A percentile compares a stretch with the other conserved stretches of the same genome.
These are phyloP conservation scores for Anagrus nilaparvatae DNA, from an alignment of 1,140 invertebrate genomes.

Conservation along the genomic window DNA sequence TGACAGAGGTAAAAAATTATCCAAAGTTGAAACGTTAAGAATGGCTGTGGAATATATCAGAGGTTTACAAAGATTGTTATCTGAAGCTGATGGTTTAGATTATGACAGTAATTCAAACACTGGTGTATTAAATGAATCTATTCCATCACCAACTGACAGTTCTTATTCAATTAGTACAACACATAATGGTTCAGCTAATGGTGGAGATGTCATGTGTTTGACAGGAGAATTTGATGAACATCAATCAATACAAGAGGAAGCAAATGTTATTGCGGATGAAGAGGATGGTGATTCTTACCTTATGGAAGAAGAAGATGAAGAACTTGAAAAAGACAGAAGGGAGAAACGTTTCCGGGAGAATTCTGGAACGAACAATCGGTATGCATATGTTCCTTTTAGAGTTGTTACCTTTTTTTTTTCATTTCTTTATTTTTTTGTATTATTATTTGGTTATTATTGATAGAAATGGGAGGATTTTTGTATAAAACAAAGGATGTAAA, in stretches of 20 bases:
- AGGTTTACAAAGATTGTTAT: slow-evolving; percentile 68
- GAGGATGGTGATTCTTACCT: slow-evolving; percentile 22
- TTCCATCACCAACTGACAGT: slow-evolving; percentile 32
- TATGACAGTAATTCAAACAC: slow-evolving; percentile 22
- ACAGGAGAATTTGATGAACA: slow-evolving; percentile 26
- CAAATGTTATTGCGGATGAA: slow-evolving; percentile 12
- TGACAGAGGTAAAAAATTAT: slow-evolving; percentile 71
- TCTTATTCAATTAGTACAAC: slow-evolving; percentile 30
- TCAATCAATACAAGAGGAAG: slow-evolving; percentile 13
- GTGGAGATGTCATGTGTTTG: slow-evolving; percentile 31
- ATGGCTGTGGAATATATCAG: slow-evolving; percentile 92
- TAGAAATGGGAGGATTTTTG: neutral
- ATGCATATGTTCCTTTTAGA: too few species aligned
- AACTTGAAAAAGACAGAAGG: slow-evolving; percentile 22
- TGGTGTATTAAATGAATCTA: slow-evolving; percentile 5
- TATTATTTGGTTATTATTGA: neutral
- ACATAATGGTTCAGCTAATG: slow-evolving; percentile 36
- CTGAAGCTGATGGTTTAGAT: slow-evolving; percentile 41
- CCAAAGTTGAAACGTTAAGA: slow-evolving; percentile 89
- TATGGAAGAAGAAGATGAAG: slow-evolving; percentile 21
- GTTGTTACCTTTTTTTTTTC: neutral
- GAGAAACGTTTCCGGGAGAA: slow-evolving; percentile 15
- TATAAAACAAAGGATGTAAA: neutral
- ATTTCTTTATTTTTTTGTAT: neutral
- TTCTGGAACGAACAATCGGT: slow-evolving; percentile 14